phyloP scores from a whole-genome alignment of 2,888 invertebrate genomes.

The Cryptocheilus praepositus region DNA sequence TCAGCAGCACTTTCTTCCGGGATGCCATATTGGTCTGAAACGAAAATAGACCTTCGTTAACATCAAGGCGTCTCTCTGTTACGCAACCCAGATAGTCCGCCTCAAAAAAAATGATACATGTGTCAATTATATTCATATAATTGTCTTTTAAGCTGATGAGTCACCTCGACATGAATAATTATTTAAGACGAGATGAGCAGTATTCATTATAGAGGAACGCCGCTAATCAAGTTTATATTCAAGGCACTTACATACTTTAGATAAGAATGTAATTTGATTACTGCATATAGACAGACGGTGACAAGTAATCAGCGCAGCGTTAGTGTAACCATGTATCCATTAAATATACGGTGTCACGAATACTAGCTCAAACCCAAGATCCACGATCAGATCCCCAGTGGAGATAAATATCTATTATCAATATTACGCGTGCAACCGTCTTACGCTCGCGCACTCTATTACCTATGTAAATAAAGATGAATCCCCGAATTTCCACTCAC shows the following conservation, averaged over 20 bases:
- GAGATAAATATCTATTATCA: too few relatives aligned
- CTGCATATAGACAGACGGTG: constrained; percentile 16
- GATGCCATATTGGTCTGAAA: constrained; percentile 82
- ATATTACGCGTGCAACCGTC: too few relatives aligned
- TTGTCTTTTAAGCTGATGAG: too few relatives aligned
- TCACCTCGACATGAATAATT: too few relatives aligned
- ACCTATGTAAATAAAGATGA: too few relatives aligned
- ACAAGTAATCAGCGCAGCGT: constrained; percentile 11
- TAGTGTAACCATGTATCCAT: background rate
- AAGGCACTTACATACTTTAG: constrained; percentile 8
- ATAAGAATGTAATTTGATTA: constrained; percentile 19
- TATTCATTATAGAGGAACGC: too few relatives aligned
- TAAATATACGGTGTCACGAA: background rate
- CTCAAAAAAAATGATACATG: background rate
- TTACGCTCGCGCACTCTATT: too few relatives aligned
- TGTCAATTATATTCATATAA: too few relatives aligned
- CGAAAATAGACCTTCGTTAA: constrained; percentile 3
- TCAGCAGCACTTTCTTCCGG: constrained; percentile 96
- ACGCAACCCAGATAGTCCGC: background rate
- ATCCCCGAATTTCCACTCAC: too few relatives aligned
- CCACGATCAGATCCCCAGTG: too few relatives aligned
- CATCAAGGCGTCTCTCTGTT: background rate
- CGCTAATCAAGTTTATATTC: constrained; percentile 13
- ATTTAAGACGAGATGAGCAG: too few relatives aligned
- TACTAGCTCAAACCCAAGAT: background rate